Evolutionary conservation across 2,113 vertebrate species (phyloP), one percentile per base, ranked within the genome.

Genomic region (Camelus dromedarius): DNA sequence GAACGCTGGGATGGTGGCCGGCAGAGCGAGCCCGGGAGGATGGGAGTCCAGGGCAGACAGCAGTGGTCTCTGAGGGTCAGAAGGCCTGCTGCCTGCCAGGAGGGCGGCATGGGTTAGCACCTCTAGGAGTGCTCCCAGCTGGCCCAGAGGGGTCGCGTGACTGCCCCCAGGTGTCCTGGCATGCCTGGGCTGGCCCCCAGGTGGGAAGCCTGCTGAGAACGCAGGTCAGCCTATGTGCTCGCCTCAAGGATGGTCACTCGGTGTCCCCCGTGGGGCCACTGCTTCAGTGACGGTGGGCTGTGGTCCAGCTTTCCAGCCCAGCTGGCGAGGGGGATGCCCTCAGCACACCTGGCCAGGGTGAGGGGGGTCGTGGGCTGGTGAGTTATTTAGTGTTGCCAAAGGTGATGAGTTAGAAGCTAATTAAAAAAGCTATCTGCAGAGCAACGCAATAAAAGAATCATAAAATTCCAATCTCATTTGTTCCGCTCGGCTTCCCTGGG

Each of bases 381-480:
- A 97, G 89, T 98, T 97, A 97, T 97, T 98, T 96, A 95, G 98
- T 97, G 86, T 98, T 97, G 94, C 98, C 96, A 98, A 98, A 98
- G 98, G 97, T 98, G 98, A 98, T 97, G 91, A 92, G 96, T 97
- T 86, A 96, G 93, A 82, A 98, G 95, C 98, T 98, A 98, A 98
- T 98, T 99, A 97, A 97, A 97, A 97, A 94, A 98, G 89, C 96
- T 97, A 88, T 98, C 98, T 97, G 93, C 94, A 89, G 94, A 73
- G 94, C 94, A 96, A 91, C 30, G 83, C 98, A 93, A 96, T 98
- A 98, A 98, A 99, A 98, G 97, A 97, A 98, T 97, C 98, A 97
- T 99, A 98, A 98, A 99, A 98, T 97, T 93, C 98, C 98, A 98
- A 98, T 98, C 98, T 98, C 98, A 98, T 98, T 98, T 98, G 98